Conservation (phyloP, 2,113 vertebrate genomes). For the Hypanus sabinus region DNA sequence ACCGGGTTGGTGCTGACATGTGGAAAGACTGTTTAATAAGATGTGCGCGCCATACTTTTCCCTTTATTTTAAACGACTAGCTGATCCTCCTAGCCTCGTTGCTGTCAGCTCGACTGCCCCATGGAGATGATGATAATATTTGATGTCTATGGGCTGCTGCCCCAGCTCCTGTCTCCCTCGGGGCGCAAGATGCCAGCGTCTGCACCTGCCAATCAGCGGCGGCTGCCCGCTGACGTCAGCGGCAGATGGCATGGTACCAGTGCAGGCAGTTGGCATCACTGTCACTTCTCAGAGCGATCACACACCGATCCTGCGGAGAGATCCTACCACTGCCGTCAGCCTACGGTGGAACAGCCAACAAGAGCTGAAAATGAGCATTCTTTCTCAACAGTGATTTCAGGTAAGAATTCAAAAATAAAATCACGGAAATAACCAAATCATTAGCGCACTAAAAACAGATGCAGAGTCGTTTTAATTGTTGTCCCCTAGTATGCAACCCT, state of each 20-base stretch:
- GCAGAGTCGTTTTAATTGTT: background rate
- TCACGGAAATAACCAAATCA: background rate
- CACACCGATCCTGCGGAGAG: conserved; percentile 53
- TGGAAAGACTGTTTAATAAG: background rate
- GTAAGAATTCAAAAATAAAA: background rate
- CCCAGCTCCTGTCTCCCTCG: conserved; percentile 26
- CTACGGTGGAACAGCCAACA: background rate
- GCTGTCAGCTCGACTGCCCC: conserved; percentile 21
- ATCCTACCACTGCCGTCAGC: background rate
- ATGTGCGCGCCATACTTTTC: background rate
- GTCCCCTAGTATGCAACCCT: background rate
- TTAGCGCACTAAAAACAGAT: background rate
- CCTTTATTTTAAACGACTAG: background rate
- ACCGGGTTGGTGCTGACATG: background rate
- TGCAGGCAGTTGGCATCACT: conserved; percentile 97
- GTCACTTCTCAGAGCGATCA: conserved; percentile 92
- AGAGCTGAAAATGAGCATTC: conserved; percentile 32
- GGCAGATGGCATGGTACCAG: conserved; percentile 99
- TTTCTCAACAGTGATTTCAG: background rate
- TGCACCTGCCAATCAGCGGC: conserved; percentile 37
- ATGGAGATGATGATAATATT: conserved; percentile 16
- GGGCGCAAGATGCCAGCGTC: conserved; percentile 35
- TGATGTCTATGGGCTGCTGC: conserved; percentile 24
- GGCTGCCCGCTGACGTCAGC: conserved; percentile 96
- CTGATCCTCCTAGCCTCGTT: background rate